Conservation (phyloP, 2,888 invertebrate species). For the Uloborus plumipes region DNA sequence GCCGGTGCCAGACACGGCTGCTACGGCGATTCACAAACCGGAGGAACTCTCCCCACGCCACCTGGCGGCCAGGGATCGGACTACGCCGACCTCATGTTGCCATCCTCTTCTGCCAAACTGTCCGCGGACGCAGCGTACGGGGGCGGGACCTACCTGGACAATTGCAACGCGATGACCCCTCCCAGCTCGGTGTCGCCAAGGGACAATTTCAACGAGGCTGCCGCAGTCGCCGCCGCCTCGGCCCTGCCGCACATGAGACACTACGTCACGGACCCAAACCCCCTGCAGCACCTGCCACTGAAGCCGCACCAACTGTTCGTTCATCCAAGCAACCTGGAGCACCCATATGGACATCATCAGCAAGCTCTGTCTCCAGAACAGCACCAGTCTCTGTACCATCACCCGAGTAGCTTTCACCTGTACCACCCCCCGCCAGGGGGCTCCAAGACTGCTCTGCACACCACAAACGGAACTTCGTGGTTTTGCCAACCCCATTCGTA, state of each 20-base stretch:
- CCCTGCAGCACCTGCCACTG: constrained; percentile 81
- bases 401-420: constrained; percentile 84
- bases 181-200: constrained; percentile 95
- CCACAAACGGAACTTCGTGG: constrained; percentile 49
- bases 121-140: constrained; percentile 71
- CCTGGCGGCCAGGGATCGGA: constrained; percentile 78
- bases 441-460: constrained; percentile 51
- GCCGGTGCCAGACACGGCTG: constrained; percentile 75
- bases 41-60: constrained; percentile 86
- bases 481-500: constrained; percentile 60
- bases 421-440: constrained; percentile 78
- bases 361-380: constrained; percentile 82
- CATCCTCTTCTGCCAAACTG: constrained; percentile 73
- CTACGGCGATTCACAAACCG: constrained; percentile 68
- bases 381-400: constrained; percentile 70
- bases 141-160: constrained; percentile 74
- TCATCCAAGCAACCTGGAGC: constrained; percentile 75
- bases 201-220: constrained; percentile 79
- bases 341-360: constrained; percentile 79
- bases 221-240: constrained; percentile 71
- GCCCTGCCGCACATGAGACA: constrained; percentile 61
- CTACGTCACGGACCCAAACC: constrained; percentile 73
- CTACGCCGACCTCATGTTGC: constrained; percentile 72
- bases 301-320: constrained; percentile 90
- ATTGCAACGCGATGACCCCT: constrained; percentile 90